phyloP scores from a whole-genome alignment of 2,797 vertebrate species.

The Schizopygopsis malacanthus region DNA sequence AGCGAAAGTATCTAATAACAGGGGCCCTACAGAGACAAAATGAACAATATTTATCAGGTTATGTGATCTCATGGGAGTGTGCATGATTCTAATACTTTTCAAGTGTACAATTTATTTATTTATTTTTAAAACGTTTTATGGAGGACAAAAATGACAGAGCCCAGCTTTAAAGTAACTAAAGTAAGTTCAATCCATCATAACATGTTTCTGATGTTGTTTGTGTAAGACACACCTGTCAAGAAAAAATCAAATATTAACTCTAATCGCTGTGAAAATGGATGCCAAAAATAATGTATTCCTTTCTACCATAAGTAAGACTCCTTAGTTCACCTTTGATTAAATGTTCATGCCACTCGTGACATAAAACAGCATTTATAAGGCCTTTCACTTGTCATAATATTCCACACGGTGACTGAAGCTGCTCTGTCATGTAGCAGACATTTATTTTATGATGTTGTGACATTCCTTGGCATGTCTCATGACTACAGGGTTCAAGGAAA shows the following conservation, averaged over 20 bases:
- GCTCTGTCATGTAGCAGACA: conserved; percentile 37
- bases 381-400: conserved; percentile 6
- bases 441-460: conserved; percentile 27
- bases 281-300: neutral
- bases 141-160: neutral
- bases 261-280: neutral
- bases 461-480: conserved; percentile 33
- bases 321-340: neutral
- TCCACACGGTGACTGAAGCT: neutral
- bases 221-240: neutral
- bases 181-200: neutral
- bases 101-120: neutral
- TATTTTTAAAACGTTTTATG: neutral
- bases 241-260: neutral
- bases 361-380: neutral
- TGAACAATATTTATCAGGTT: neutral
- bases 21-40: conserved; percentile 8
- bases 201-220: neutral
- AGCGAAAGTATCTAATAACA: conserved; percentile 13
- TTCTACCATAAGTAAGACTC: neutral
- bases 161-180: neutral
- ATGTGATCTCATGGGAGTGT: neutral
- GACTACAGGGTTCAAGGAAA: conserved; percentile 28
- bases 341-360: neutral
- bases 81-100: neutral